Conservation (phyloP, 2,888 invertebrate genomes). For the Phlogophora meticulosa region DNA sequence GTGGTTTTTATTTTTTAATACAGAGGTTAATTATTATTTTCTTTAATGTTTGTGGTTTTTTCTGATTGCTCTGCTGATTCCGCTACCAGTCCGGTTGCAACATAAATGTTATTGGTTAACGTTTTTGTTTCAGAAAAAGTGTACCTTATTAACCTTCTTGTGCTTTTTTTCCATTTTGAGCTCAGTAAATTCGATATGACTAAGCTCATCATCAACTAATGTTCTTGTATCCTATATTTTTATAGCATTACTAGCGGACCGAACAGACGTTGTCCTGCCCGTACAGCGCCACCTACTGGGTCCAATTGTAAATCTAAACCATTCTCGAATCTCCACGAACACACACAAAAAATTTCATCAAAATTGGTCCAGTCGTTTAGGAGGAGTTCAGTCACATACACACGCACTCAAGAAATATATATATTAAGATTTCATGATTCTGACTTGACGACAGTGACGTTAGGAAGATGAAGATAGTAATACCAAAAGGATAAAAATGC, state of each 20-base stretch:
- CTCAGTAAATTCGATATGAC: too few species aligned
- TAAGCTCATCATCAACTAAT: not conserved
- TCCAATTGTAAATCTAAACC: too few species aligned
- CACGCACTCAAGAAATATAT: too few species aligned
- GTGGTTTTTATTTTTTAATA: slow-evolving; percentile 16
- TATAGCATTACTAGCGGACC: too few species aligned
- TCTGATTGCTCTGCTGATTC: not conserved
- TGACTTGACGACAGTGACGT: not conserved
- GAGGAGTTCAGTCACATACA: too few species aligned
- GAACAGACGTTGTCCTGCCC: too few species aligned
- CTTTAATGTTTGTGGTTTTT: not conserved
- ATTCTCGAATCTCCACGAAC: too few species aligned
- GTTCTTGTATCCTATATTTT: not conserved
- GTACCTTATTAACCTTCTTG: slow-evolving; percentile 4
- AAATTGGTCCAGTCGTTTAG: too few species aligned
- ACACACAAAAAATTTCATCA: too few species aligned
- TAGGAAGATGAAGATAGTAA: not conserved
- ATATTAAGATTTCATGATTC: not conserved
- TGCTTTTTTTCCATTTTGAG: not conserved
- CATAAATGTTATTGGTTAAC: slow-evolving; percentile 4
- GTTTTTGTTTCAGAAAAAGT: slow-evolving; percentile 18
- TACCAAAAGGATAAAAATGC: not conserved
- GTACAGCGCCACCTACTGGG: too few species aligned
- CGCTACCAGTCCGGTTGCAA: not conserved
- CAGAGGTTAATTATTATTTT: slow-evolving; percentile 1